Base-by-base conservation (phyloP, 2,888 invertebrate species). In the Drosophila infuscata region DNA sequence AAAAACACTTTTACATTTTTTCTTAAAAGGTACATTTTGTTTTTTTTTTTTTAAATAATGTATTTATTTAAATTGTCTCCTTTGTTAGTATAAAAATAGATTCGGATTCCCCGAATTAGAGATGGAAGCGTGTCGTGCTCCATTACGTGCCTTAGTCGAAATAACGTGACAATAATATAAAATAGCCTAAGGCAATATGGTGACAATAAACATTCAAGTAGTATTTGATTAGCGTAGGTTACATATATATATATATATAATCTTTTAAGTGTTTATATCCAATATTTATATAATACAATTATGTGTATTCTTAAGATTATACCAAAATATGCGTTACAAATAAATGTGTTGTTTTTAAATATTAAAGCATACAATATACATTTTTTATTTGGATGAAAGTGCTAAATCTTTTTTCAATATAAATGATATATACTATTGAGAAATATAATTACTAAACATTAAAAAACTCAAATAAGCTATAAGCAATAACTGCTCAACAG, bases 151-250 rank as follows among this genome's bases (percentile, higher is more conserved):
- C 75, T 76, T 79, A 67, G 49, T 32, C n/a, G 32, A 33, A 36
- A 30, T 15, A 67, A 41, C 36, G 7, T 30, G 36, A 70, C 35
- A 71, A 71, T 30, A 62, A 29, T 51, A 51, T 33, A 36, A 63
- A 48, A 70, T 61, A 52, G 57, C 15, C 48, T 12, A 48, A 46
- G 56, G 35, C 33, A 68, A 67, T 25, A 53, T 25, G 61, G 20
- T 69, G 76, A 77, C 80, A 70, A 77, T 79, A 79, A 75, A 43
- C 46, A 67, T 57, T 15, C 15, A 46, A 25, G 8, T 46, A 20
- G 8, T 8, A 46, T 46, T 25, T 46, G 15, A 25, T 4, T 25
- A 46, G 20, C 8, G 25, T 25, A 4, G 46, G 20, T 43, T 43
- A 36, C 36, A 36, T 3, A n/a, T 15, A 43, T 0, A 46, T 7